Evolutionary conservation across 2,888 invertebrate genomes (phyloP), one percentile per base, ranked within the genome.

Genomic region (Pyrrhia umbra): DNA sequence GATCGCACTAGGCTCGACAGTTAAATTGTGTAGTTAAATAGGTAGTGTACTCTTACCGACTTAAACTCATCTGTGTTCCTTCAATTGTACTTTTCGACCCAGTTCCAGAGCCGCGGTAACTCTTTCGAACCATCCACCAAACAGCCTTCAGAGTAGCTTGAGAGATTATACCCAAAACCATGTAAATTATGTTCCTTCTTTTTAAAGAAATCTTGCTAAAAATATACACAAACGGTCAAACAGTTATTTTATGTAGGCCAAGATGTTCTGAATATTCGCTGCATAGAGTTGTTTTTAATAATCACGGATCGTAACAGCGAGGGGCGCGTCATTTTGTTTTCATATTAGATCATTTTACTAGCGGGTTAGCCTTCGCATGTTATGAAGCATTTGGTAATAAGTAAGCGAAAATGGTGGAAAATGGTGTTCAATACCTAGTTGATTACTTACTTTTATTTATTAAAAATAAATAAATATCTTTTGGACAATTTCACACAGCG

Each of bases 321-420:
- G 63, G 13, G 37, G 52, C 16, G 58, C 68, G 60, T 64, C 75
- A 64, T n/a, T 77, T 43, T 61, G 75, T 68, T 75, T 68, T 50
- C 52, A 68, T 77, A 77, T 77, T 77, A 63, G 59, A 63, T 63
- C 16, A 54, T 68, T 70, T 62, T 67, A 67, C 45, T 52, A 21
- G 10, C 45, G 43, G 15, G 20, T 30, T 34, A 47, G 18, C 43
- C 64, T 50, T 61, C 46, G 39, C 39, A 60, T 52, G 55, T 54
- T 49, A 57, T 49, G 40, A 59, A 63, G 40, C 42, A 43, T 40
- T 45, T 65, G 16, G 2, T 27, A 27, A 10, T n/a, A n/a, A n/a
- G n/a, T n/a, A n/a, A n/a, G n/a, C n/a, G n/a, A n/a, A n/a, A n/a
- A n/a, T n/a, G n/a, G n/a, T n/a, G n/a, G n/a, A 46, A 46, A 16